Base-by-base conservation (phyloP, 1,140 invertebrate species). In the Pantala flavescens region DNA sequence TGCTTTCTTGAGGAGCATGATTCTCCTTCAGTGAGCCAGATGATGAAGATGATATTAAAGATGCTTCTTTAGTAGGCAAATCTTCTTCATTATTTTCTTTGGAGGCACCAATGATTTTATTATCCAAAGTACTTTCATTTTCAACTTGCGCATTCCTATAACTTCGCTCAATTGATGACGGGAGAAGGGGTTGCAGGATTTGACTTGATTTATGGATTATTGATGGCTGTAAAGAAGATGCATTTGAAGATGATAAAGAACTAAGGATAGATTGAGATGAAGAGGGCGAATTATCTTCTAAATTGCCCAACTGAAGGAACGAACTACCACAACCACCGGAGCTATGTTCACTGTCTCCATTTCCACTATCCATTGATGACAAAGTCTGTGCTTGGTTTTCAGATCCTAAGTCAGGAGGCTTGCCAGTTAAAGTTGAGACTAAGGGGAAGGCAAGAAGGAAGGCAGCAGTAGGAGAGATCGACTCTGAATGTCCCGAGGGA, bases 381-480 rank as follows among this genome's bases (percentile, higher is more conserved):
- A 63, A 19, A 63, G 49, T 3, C 49, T 63, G 49, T 5, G 12
- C 5, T 19, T 63, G 49, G 12, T 63, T 63, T 7, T 63, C 49
- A 63, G 49, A 63, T 16, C 49, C 49, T 63, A 63, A 21, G 12
- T 63, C 49, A 63, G 49, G 49, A 63, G 49, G 1, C n/a, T 63
- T 63, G 12, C 49, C 49, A 63, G 14, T 63, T 19, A 63, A 21
- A 7, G 85, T 85, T 1, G 88, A 88, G 0, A 92, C 90, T 16
- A 92, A 81, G 0, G 91, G 91, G 78, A 92, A 92, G 11, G 90
- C 88, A 81, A 90, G 86, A 23, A 92, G 81, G 80, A 91, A 91
- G 11, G 91, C 91, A 24, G 90, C 91, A 12, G 90, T 92, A 14
- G 91, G 90, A 23, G 91, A 92, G 77, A 90, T 90, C 12, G 88